phyloP scores from a whole-genome alignment of 1,140 invertebrate genomes.

The Propsilocerus akamusi region DNA sequence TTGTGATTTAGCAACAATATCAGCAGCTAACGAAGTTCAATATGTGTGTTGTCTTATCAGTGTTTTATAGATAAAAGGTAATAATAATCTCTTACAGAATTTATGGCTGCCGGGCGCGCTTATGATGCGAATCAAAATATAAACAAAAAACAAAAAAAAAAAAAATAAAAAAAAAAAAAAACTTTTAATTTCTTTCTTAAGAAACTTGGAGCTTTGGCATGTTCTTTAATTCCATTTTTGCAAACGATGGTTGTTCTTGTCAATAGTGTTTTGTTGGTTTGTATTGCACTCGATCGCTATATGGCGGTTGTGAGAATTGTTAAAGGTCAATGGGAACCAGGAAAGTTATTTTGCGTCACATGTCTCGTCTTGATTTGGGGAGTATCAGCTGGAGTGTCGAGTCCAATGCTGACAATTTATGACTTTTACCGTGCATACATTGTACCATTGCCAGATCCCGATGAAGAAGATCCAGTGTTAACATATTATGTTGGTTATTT shows the following conservation, averaged over 20 bases:
- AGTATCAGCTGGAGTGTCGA: constrained; percentile 16
- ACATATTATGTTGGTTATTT: constrained; percentile 6
- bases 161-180: neutral
- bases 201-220: constrained; percentile 25
- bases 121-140: too few relatives aligned
- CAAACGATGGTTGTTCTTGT: constrained; percentile 27
- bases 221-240: constrained; percentile 26
- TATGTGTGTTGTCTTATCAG: neutral
- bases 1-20: too few relatives aligned
- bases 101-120: too few relatives aligned
- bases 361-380: constrained; percentile 19
- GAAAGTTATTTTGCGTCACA: constrained; percentile 12
- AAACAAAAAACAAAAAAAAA: neutral
- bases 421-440: constrained; percentile 13
- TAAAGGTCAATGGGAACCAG: constrained; percentile 24
- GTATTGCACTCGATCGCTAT: constrained; percentile 32
- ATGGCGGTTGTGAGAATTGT: constrained; percentile 22
- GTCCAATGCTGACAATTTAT: constrained; percentile 14
- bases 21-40: too few relatives aligned
- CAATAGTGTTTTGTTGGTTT: constrained; percentile 29
- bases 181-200: constrained; percentile 8
- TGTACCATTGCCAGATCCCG: constrained; percentile 9
- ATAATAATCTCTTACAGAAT: neutral
- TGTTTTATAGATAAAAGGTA: neutral
- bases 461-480: constrained; percentile 3